Conservation (phyloP, 2,888 invertebrate genomes). For the Cosmopolites sordidus region DNA sequence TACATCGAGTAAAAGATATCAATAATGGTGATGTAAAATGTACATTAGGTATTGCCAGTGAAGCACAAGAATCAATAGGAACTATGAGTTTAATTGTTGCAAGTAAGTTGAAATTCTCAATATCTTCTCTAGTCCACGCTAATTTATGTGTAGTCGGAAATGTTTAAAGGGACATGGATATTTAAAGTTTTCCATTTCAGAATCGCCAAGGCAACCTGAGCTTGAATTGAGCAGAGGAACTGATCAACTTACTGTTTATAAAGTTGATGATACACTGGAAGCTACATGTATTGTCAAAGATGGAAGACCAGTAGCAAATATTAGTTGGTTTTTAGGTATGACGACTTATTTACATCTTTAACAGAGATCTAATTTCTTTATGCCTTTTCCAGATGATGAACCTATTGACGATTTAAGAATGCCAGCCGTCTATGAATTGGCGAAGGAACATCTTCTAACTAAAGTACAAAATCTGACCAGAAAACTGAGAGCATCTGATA, state of each 20-base stretch:
- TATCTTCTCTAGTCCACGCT: too few species aligned
- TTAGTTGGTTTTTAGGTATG: constrained; percentile 67
- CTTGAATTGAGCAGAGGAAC: constrained; percentile 48
- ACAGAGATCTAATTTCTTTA: too few species aligned
- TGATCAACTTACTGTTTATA: constrained; percentile 49
- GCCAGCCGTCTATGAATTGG: constrained; percentile 52
- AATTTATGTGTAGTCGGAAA: too few species aligned
- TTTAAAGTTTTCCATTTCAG: constrained; percentile 43
- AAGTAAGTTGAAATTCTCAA: too few species aligned
- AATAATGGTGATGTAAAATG: constrained; percentile 71
- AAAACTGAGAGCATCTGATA: constrained; percentile 59
- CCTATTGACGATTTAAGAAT: constrained; percentile 55
- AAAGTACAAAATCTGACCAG: constrained; percentile 64
- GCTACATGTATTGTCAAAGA: constrained; percentile 65
- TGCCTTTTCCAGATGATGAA: constrained; percentile 56
- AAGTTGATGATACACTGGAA: constrained; percentile 58
- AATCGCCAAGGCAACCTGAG: constrained; percentile 49
- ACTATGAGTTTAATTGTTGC: constrained; percentile 65
- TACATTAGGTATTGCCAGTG: constrained; percentile 56
- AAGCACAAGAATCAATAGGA: constrained; percentile 56
- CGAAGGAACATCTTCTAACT: constrained; percentile 58
- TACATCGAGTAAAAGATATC: constrained; percentile 59
- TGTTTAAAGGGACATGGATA: too few species aligned
- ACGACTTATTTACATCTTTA: too few species aligned
- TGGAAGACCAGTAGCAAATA: constrained; percentile 71